Base-by-base conservation (phyloP, 1,140 invertebrate species). In the Scylla paramamosain region DNA sequence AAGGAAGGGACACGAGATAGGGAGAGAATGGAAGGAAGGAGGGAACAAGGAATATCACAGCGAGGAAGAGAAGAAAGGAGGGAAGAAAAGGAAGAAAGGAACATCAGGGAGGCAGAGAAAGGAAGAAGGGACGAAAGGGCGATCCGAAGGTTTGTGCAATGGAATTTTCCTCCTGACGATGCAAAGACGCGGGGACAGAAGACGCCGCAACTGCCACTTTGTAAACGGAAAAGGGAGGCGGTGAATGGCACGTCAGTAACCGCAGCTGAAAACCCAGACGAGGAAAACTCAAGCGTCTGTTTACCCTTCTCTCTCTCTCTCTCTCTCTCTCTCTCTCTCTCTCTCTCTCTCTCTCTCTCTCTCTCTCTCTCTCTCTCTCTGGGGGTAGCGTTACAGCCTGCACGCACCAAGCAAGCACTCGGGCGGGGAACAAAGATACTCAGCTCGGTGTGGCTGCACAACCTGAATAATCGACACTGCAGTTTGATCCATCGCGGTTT, bases 351-450 rank as follows among this genome's bases (percentile, higher is more conserved):
- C 39, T 39, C 39, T 39, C 39, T 59, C 52, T 59, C 67, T n/a
- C 67, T 77, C 67, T n/a, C 67, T n/a, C 67, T 77, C 67, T 77
- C 67, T 77, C 67, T 77, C 67, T 77, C 67, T 77, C 67, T 77
- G 7, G 0, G 67, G 16, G 20, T 77, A 59, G 52, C 52, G 52
- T 59, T 59, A 59, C 52, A 59, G 52, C 52, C 52, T 20, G 52
- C 67, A 77, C 20, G 67, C 67, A 77, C 6, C 67, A 77, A 77
- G 20, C 1, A 77, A 77, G 67, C 67, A 77, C 67, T 77, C 67
- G n/a, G 6, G 67, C 12, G 67, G 67, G 67, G n/a, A 77, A 77
- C 67, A 77, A n/a, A 77, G 67, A n/a, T 20, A 77, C 67, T 77
- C 67, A n/a, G n/a, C 67, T 77, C n/a, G 20, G 20, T 77, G 20